Evolutionary conservation across 2,797 vertebrate genomes (phyloP).

Genomic region (Coregonus sp.): DNA sequence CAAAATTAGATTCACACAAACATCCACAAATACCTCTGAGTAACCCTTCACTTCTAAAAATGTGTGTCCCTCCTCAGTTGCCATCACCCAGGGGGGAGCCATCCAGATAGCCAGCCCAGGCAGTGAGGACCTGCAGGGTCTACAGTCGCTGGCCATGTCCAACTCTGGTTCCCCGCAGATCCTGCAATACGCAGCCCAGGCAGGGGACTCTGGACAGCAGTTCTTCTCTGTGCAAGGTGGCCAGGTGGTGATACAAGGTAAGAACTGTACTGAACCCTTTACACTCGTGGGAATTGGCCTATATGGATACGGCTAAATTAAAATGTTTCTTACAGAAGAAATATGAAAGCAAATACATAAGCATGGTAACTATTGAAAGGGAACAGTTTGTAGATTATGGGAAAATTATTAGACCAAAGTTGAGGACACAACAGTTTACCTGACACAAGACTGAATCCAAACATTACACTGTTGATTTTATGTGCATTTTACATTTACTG

Average conservation of each 20-base stretch:
- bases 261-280: background rate
- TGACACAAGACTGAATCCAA: no score
- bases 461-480: no score
- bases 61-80: constrained; percentile 71
- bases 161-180: constrained; percentile 80
- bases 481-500: no score
- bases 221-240: constrained; percentile 85
- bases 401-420: no score
- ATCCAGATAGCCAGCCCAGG: constrained; percentile 81
- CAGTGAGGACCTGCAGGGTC: constrained; percentile 74
- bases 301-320: no score
- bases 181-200: constrained; percentile 82
- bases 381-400: no score
- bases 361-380: no score
- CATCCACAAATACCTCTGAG: background rate
- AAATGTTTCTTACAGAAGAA: no score
- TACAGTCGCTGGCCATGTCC: constrained; percentile 78
- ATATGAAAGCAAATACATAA: no score
- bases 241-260: constrained; percentile 93
- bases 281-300: no score
- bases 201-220: constrained; percentile 82
- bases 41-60: background rate
- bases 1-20: background rate
- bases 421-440: no score
- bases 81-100: constrained; percentile 82